A percentile compares a stretch with the other conserved stretches of the same genome.
phyloP scores from a whole-genome alignment of 2,888 invertebrate species.

The Pristionchus entomophagus region DNA sequence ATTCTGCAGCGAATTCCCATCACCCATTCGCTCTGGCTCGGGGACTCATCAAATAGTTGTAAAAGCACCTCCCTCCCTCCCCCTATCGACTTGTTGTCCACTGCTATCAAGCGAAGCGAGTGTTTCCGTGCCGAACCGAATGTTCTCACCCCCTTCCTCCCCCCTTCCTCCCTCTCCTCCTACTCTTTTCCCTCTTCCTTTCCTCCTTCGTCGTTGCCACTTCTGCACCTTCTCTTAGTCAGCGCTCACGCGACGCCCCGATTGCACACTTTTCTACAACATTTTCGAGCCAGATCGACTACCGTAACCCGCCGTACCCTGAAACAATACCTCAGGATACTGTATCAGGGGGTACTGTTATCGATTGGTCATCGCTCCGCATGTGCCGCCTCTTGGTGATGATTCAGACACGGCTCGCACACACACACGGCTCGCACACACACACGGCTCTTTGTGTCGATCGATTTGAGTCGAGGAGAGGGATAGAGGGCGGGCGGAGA shows the following conservation, averaged over 20 bases:
- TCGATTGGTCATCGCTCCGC: background rate
- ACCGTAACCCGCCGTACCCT: background rate
- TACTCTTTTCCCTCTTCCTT: background rate
- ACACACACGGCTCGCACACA: too few species aligned
- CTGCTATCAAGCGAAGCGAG: background rate
- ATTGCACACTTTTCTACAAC: background rate
- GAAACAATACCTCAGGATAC: too few species aligned
- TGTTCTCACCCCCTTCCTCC: too few species aligned
- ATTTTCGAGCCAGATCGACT: background rate
- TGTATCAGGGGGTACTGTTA: background rate
- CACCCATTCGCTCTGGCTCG: too few species aligned
- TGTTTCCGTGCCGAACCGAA: background rate
- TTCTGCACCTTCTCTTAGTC: background rate
- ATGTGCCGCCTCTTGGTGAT: background rate
- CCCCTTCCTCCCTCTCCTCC: background rate
- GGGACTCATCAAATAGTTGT: too few species aligned
- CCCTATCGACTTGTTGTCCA: background rate
- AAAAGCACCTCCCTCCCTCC: too few species aligned
- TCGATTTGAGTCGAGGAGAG: background rate
- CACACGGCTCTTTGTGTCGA: too few species aligned
- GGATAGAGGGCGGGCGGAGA: background rate
- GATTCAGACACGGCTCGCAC: slow-evolving; percentile 7
- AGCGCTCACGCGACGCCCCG: background rate
- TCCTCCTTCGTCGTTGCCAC: background rate
- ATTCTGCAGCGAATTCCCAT: too few species aligned